Evolutionary conservation across 2,797 vertebrate genomes (phyloP), one percentile per base, ranked within the genome.

Genomic region (Gambelia wislizenii): DNA sequence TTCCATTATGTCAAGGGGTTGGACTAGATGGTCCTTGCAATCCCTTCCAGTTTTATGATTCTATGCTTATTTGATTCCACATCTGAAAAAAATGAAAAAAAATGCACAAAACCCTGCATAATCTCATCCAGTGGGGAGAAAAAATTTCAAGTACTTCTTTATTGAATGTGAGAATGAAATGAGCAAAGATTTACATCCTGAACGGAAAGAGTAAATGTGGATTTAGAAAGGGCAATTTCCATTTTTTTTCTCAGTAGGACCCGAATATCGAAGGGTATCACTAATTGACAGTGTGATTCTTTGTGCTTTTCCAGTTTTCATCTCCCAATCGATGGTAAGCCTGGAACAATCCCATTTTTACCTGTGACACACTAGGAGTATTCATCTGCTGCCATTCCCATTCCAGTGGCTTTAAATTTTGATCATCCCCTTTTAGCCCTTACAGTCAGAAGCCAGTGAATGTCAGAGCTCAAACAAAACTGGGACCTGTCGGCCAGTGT

Each of bases 381-480:
- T 88, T 77, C 76, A 78, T 84, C 81, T 64, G 80, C 49, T 90
- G 54, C 94, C 1, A 2, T 56, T n/a, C 59, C 89, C 85, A 86
- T 0, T 61, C 69, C 33, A 59, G 93, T 6, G 0, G 83, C 86
- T 94, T 95, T 94, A 96, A 96, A 96, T 90, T 91, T 94, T 93
- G 93, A 95, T 94, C 91, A 95, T 91, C 85, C 77, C 89, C 92
- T 95, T 95, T 93, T 91, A 94, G 94, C 89, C 90, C 91, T 92
- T 91, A n/a, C 88, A 89, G 77, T 30, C 90, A 44, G 22, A 90
- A 94, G 91, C 93, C 89, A 30, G 75, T 91, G 83, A 90, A 94
- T 87, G 91, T 61, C 91, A 87, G 89, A 79, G 90, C 94, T 94
- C 87, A 33, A 93, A 94, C 95, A 95, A 95, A 94, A 88, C 84